These are phyloP conservation scores for Lipophrys pholis DNA, from an alignment of 2,113 vertebrate species.

Conservation along the genomic window DNA sequence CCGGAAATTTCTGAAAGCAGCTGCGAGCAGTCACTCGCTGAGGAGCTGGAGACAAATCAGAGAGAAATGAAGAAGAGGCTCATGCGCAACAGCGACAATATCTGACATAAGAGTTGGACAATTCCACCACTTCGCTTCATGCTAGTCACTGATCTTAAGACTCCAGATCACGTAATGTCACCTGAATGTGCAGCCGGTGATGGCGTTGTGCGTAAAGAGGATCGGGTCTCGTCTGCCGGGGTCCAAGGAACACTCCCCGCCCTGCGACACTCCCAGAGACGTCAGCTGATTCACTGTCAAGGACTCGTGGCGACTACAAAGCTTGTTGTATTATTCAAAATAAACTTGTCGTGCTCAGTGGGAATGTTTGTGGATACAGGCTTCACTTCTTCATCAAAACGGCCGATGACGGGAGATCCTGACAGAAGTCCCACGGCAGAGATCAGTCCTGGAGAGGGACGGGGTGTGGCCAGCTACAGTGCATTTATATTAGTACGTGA, in stretches of 20 bases:
- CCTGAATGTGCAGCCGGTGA: constrained; percentile 82
- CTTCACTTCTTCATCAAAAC: constrained; percentile 49
- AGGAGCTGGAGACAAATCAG: constrained; percentile 62
- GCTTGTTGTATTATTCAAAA: background rate
- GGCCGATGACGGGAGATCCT: constrained; percentile 72
- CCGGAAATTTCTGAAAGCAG: constrained; percentile 73
- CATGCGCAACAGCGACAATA: background rate
- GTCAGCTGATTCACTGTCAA: constrained; percentile 75
- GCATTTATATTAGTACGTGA: background rate
- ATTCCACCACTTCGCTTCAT: background rate
- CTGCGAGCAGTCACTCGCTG: constrained; percentile 62
- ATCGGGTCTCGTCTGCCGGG: constrained; percentile 44
- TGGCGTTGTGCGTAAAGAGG: constrained; percentile 75
- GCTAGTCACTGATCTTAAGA: background rate
- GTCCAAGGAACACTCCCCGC: constrained; percentile 69
- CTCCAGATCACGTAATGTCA: constrained; percentile 25
- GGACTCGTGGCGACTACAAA: constrained; percentile 27
- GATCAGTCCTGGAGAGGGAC: constrained; percentile 9
- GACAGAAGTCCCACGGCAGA: constrained; percentile 62
- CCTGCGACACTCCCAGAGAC: constrained; percentile 52
- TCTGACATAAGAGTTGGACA: background rate
- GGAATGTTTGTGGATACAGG: constrained; percentile 77
- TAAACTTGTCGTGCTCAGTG: background rate
- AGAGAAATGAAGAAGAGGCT: fast-evolving
- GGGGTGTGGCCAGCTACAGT: constrained; percentile 59